Evolutionary conservation across 2,888 invertebrate species (phyloP).

Genomic region (Drosophila mimica): DNA sequence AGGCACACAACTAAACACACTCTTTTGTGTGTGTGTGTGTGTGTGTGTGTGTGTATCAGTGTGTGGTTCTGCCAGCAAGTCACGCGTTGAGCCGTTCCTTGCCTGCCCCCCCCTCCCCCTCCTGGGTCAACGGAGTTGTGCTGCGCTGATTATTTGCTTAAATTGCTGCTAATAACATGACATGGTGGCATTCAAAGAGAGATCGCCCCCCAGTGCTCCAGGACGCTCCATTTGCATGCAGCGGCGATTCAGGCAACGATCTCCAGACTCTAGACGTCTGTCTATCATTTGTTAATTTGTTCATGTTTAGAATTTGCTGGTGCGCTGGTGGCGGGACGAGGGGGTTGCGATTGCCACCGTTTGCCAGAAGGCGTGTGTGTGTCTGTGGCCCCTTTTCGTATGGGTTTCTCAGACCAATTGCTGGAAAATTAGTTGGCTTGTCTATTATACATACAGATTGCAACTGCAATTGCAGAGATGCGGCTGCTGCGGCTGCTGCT

Average conservation of each 20-base stretch:
- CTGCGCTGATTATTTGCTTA: constrained; percentile 84
- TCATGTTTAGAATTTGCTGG: constrained; percentile 49
- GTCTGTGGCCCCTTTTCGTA: constrained; percentile 38
- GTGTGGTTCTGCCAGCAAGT: constrained; percentile 50
- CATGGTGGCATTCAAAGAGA: constrained; percentile 78
- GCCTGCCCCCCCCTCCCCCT: constrained; percentile 14
- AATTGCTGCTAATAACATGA: constrained; percentile 85
- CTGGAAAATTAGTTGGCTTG: constrained; percentile 76
- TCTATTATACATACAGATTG: constrained; percentile 76
- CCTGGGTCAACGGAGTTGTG: constrained; percentile 42
- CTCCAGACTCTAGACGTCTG: constrained; percentile 65
- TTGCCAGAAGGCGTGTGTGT: constrained; percentile 41
- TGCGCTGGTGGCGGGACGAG: background rate
- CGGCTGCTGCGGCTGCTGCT: no score
- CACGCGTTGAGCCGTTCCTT: constrained; percentile 61
- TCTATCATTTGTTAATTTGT: constrained; percentile 83
- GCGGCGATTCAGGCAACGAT: constrained; percentile 28
- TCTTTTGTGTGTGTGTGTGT: constrained; percentile 48
- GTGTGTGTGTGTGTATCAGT: constrained; percentile 29
- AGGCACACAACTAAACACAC: constrained; percentile 43
- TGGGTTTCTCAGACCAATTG: constrained; percentile 76
- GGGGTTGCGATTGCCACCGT: constrained; percentile 67
- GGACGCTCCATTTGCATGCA: constrained; percentile 69
- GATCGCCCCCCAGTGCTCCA: constrained; percentile 61
- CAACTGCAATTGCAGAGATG: constrained; percentile 62